A percentile compares a stretch with the other conserved stretches of the same genome.
phyloP scores from a whole-genome alignment of 2,797 vertebrate species.

The Alectoris magna region DNA sequence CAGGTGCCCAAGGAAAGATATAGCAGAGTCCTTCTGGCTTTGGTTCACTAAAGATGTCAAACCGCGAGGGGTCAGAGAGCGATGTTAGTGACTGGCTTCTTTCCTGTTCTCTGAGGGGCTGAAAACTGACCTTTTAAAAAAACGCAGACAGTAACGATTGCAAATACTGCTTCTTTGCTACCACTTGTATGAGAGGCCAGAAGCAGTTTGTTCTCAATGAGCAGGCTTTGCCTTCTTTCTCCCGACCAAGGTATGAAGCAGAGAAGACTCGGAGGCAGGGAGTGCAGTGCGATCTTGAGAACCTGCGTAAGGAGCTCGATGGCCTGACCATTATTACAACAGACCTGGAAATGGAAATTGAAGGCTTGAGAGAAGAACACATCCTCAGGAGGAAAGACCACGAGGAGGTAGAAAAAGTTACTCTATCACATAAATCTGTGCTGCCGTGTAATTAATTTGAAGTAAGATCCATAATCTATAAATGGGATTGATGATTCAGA shows the following conservation, averaged over 20 bases:
- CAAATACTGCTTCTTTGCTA: not conserved
- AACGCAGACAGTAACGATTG: not conserved
- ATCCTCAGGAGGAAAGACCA: slow-evolving; percentile 84
- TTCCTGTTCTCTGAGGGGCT: not conserved
- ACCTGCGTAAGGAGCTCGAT: slow-evolving; percentile 80
- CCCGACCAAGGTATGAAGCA: slow-evolving; percentile 76
- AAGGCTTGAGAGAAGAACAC: slow-evolving; percentile 82
- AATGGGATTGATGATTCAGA: slow-evolving; percentile 60
- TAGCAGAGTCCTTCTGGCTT: not conserved
- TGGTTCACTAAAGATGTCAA: not conserved
- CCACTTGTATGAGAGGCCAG: not conserved
- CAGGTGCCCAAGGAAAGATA: not conserved
- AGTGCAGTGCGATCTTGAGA: slow-evolving; percentile 80
- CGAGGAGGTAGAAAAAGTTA: slow-evolving; percentile 76
- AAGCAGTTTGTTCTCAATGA: not conserved
- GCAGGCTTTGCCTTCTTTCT: not conserved
- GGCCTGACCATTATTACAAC: slow-evolving; percentile 83
- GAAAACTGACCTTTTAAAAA: not conserved
- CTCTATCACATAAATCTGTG: not conserved
- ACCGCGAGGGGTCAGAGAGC: not conserved
- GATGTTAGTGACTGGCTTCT: not conserved
- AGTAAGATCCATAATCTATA: slow-evolving; percentile 35
- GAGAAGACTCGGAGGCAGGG: slow-evolving; percentile 78
- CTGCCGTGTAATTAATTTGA: slow-evolving; percentile 22
- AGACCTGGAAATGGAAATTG: slow-evolving; percentile 84